Evolutionary conservation across 1,140 invertebrate genomes (phyloP).

Genomic region (Melanaphis sacchari): DNA sequence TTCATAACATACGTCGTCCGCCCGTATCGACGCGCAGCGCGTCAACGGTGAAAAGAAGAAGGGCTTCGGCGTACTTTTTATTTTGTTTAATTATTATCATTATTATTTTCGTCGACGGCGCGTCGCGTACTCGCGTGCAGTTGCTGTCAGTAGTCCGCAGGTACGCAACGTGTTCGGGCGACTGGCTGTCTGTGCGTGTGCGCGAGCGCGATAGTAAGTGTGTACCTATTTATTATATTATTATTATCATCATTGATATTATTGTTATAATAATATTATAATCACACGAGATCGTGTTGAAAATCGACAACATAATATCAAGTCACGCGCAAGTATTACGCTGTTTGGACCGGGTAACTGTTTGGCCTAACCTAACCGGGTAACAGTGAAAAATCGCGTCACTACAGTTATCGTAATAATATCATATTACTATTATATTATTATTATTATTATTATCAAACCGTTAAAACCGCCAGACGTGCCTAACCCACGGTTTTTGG

Average conservation of each 20-base stretch:
- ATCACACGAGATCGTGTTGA: neutral
- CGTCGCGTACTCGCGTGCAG: neutral
- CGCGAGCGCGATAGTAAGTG: neutral
- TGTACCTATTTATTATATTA: neutral
- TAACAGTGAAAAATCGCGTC: no score
- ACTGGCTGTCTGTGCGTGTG: neutral
- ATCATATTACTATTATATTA: no score
- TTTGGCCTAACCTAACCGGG: no score
- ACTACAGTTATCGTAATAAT: no score
- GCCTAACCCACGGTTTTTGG: no score
- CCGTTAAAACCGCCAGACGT: no score
- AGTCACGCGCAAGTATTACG: neutral
- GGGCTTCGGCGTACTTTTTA: neutral
- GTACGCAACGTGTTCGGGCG: slow-evolving; percentile 26
- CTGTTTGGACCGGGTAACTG: no score
- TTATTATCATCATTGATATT: neutral
- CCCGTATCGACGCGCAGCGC: neutral
- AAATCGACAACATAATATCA: neutral
- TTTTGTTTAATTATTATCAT: neutral
- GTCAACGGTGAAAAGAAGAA: neutral
- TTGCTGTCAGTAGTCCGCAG: slow-evolving; percentile 23
- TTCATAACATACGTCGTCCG: neutral
- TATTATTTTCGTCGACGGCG: neutral
- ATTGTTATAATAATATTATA: neutral
- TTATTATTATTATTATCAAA: no score